Percentiles rank a stretch among this genome's conserved stretches.
Evolutionary conservation across 2,113 vertebrate species (phyloP).

Genomic region (Rattus norvegicus): GRCr8 NC_086020.1:233223501-233224000

Average conservation of each 20-base stretch:
- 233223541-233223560: background rate
- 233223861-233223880: background rate
- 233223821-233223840: background rate
- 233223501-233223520: background rate
- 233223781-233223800: background rate
- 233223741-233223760: background rate
- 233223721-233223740: background rate
- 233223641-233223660: background rate
- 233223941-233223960: background rate
- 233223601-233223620: background rate
- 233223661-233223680: background rate
- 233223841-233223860: background rate
- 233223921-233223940: background rate
- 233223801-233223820: background rate
- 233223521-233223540: background rate
- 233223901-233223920: background rate
- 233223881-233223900: background rate
- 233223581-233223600: background rate
- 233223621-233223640: background rate
- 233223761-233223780: too few relatives aligned
- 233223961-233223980: background rate
- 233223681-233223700: background rate
- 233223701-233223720: background rate
- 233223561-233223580: background rate
- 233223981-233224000: fast-evolving